Percentiles rank a stretch among this genome's conserved stretches.
phyloP scores from a whole-genome alignment of 1,140 invertebrate genomes.

The Panagrolaimus sp. region DNA sequence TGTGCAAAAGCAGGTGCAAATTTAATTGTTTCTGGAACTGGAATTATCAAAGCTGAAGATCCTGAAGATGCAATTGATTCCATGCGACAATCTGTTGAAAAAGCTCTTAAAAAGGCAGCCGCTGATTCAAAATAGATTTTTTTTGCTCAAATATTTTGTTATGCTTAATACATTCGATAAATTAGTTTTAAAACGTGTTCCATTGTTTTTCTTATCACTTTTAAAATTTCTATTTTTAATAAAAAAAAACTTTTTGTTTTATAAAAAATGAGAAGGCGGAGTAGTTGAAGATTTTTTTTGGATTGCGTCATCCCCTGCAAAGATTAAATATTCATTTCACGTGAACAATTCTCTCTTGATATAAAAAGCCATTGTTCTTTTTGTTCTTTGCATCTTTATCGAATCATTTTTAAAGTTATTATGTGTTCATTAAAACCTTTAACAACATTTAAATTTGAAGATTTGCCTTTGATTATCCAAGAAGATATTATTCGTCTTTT shows the following conservation, averaged over 20 bases:
- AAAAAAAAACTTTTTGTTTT: background rate
- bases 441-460: background rate
- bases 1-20: slow-evolving; percentile 72
- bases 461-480: background rate
- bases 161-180: background rate
- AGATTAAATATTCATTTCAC: background rate
- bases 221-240: slow-evolving; percentile 5
- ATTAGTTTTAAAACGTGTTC: background rate
- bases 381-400: slow-evolving; percentile 4
- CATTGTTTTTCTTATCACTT: background rate
- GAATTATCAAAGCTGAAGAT: slow-evolving; percentile 75
- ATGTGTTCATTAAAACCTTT: background rate
- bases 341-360: background rate
- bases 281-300: background rate
- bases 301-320: background rate
- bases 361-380: background rate
- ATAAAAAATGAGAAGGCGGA: background rate
- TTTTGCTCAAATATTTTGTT: background rate
- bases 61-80: slow-evolving; percentile 74
- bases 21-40: slow-evolving; percentile 96
- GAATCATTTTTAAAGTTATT: background rate
- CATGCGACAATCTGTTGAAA: slow-evolving; percentile 60
- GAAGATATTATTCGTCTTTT: background rate
- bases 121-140: too few relatives aligned
- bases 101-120: background rate